These are phyloP conservation scores for Micrasema longulum DNA, from an alignment of 1,140 invertebrate species.

Conservation along the genomic window DNA sequence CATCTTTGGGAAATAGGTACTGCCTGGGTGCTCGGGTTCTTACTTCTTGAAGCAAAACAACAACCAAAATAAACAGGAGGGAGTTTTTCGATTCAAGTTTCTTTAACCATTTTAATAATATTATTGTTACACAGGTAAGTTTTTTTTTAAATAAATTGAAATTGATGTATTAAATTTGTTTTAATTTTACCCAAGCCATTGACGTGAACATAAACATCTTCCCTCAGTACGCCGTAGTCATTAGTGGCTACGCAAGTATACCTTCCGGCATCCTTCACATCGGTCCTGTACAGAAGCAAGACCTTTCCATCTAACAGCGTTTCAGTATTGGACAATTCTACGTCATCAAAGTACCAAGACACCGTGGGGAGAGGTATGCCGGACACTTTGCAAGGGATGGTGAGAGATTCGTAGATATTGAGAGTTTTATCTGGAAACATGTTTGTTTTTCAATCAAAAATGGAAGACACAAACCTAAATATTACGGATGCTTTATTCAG, in stretches of 20 bases:
- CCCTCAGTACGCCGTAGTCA: constrained; percentile 11
- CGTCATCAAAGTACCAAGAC: constrained; percentile 60
- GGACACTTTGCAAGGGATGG: constrained; percentile 57
- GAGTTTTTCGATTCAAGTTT: too few relatives aligned
- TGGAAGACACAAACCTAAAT: too few relatives aligned
- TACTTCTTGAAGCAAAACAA: too few relatives aligned
- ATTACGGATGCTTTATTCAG: too few relatives aligned
- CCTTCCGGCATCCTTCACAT: constrained; percentile 28
- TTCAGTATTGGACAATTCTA: constrained; percentile 42
- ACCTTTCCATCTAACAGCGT: constrained; percentile 39
- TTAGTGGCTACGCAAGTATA: constrained; percentile 42
- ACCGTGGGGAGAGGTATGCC: constrained; percentile 54
- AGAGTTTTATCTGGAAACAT: constrained; percentile 58
- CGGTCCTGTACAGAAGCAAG: constrained; percentile 32
- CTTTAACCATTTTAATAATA: too few relatives aligned
- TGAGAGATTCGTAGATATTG: constrained; percentile 58
- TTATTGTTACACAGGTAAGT: too few relatives aligned
- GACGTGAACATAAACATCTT: constrained; percentile 34
- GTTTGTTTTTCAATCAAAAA: neutral
- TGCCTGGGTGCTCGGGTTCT: too few relatives aligned
- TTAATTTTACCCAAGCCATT: constrained; percentile 20
- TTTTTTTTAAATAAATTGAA: too few relatives aligned
- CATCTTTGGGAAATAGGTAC: too few relatives aligned
- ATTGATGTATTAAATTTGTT: too few relatives aligned
- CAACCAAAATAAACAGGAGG: too few relatives aligned